These are phyloP conservation scores for Cyanoramphus novaezelandiae DNA, from an alignment of 2,113 vertebrate species.

Conservation along the genomic window DNA sequence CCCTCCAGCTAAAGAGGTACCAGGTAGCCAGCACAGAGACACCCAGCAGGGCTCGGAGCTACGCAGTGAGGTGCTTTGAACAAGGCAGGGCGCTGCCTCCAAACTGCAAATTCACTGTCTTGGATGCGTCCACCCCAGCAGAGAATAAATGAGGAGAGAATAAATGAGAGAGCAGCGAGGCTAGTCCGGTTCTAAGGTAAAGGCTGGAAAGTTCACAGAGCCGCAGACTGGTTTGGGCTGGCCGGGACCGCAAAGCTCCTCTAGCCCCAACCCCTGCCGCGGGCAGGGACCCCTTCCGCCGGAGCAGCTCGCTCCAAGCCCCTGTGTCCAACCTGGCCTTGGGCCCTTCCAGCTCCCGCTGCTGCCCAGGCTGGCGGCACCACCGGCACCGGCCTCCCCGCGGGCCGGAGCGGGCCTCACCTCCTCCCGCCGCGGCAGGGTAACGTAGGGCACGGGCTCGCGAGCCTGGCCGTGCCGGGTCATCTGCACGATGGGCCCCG, in stretches of 20 bases:
- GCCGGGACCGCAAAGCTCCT: not conserved
- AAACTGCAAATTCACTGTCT: not conserved
- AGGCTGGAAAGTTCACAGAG: not conserved
- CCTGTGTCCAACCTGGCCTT: not conserved
- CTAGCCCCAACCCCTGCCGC: not conserved
- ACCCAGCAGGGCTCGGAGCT: not conserved
- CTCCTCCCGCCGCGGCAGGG: slow-evolving; percentile 76
- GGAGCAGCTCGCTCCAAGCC: not conserved
- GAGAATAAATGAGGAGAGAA: not conserved
- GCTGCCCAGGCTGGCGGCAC: not conserved
- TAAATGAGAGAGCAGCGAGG: not conserved
- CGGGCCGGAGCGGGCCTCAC: slow-evolving; percentile 50
- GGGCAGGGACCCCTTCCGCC: not conserved
- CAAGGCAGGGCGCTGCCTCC: not conserved
- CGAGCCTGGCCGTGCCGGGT: slow-evolving; percentile 73
- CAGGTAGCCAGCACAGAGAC: not conserved
- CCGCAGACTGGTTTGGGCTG: not conserved
- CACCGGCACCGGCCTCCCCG: accelerated
- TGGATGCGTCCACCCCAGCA: not conserved
- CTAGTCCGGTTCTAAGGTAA: not conserved
- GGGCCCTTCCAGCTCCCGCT: not conserved
- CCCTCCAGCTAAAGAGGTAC: not conserved
- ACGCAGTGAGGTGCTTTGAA: not conserved
- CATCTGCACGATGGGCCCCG: slow-evolving; percentile 83
- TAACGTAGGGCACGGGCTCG: slow-evolving; percentile 72